Evolutionary conservation across 2,113 vertebrate species (phyloP), one percentile per base, ranked within the genome.

Genomic region (Budorcas taxicolor): DNA sequence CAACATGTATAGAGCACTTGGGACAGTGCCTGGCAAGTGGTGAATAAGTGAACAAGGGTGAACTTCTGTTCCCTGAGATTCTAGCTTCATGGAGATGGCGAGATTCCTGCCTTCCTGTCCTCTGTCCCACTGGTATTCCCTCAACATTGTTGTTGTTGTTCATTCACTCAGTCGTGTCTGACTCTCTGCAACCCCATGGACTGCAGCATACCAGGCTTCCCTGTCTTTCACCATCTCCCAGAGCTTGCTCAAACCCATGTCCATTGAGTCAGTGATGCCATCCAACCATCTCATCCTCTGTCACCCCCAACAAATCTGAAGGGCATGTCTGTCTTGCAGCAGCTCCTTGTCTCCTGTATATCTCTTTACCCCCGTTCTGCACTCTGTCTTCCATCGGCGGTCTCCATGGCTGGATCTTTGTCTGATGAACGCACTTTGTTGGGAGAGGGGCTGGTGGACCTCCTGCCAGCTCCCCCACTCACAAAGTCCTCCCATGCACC

Each of bases 361-460:
- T 31, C 52, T 40, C 78, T 78, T 43, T 11, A 6, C 25, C 1
- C 27, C 31, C 9, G 12, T 76, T 36, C 19, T 5, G 1, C 5
- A 6, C 9, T 33, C 36, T 43, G 12, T 64, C 40, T 91, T 13
- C n/a, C 19, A 11, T 10, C 81, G 7, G 33, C 14, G 7, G 10
- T n/a, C 45, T 36, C 47, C 3, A 1, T 0, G 55, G 67, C 43
- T 29, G 43, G 84, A 1, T 45, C 50, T 45, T 33, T 23, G 57
- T 52, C 87, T 40, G 84, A 33, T 19, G 36, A 64, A 16, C 23
- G 3, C 21, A 4, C 15, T 21, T 43, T 11, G 11, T 27, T 2
- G 13, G 55, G 8, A 7, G 27, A n/a, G 16, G 36, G 10, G 36
- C 50, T 0, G 3, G 17, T 2, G 0, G 33, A 4, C 50, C 16